Conservation (phyloP, 2,888 invertebrate genomes). For the Epinotia nisella region DNA sequence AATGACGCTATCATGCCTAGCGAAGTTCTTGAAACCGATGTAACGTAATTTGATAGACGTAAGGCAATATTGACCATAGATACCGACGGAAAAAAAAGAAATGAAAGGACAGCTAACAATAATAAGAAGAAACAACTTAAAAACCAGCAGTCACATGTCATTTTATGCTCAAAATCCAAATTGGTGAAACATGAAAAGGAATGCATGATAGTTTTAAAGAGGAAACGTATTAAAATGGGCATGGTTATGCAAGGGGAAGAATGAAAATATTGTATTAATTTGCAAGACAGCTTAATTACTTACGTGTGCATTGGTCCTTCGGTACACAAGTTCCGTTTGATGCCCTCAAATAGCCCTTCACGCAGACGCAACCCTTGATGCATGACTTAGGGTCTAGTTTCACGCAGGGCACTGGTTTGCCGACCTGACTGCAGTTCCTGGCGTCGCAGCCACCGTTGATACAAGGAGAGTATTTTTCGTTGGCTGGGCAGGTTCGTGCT, state of each 20-base stretch:
- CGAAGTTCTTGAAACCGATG: too few species aligned
- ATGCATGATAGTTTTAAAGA: too few species aligned
- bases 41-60: too few species aligned
- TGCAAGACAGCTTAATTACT: not conserved
- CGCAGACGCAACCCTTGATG: slow-evolving; percentile 58
- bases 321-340: slow-evolving; percentile 57
- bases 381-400: slow-evolving; percentile 51
- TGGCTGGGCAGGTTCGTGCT: not conserved
- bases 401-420: slow-evolving; percentile 52
- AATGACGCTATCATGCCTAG: too few species aligned
- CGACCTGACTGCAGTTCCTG: slow-evolving; percentile 57
- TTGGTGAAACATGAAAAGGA: too few species aligned
- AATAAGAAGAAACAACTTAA: not conserved
- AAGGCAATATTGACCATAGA: too few species aligned
- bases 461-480: slow-evolving; percentile 50
- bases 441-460: slow-evolving; percentile 57
- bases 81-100: not conserved
- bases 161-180: too few species aligned
- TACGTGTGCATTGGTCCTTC: slow-evolving; percentile 49
- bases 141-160: too few species aligned
- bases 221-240: too few species aligned
- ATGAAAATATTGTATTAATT: not conserved
- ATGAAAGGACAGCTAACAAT: too few species aligned
- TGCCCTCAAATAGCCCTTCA: slow-evolving; percentile 53
- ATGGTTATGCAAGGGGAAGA: too few species aligned